Percentiles rank a stretch among this genome's conserved stretches.
Evolutionary conservation across 1,140 invertebrate genomes (phyloP).

Genomic region (Liolophura sinensis): DNA sequence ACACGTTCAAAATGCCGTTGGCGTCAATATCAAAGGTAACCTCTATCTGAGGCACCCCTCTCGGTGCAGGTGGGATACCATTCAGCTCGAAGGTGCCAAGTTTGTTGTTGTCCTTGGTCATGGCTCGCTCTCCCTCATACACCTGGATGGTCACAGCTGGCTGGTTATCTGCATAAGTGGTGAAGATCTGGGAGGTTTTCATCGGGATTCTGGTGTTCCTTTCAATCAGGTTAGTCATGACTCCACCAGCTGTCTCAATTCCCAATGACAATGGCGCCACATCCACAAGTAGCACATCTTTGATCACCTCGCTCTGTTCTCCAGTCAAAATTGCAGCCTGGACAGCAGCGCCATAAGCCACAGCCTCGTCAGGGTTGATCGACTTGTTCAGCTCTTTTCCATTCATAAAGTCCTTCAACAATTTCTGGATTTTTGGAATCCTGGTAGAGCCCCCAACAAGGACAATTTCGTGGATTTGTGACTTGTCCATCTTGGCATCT

Average conservation of each 20-base stretch:
- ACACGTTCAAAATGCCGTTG: constrained; percentile 55
- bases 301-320: constrained; percentile 41
- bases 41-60: constrained; percentile 83
- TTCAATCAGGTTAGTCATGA: constrained; percentile 65
- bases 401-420: constrained; percentile 80
- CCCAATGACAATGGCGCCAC: constrained; percentile 55
- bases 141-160: constrained; percentile 72
- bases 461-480: constrained; percentile 91
- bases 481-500: constrained; percentile 93
- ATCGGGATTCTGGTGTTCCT: constrained; percentile 56
- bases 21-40: constrained; percentile 69
- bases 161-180: constrained; percentile 66
- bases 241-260: constrained; percentile 68
- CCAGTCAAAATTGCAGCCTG: constrained; percentile 62
- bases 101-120: constrained; percentile 79
- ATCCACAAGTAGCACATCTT: constrained; percentile 56
- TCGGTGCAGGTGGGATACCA: constrained; percentile 88
- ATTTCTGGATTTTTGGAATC: constrained; percentile 95
- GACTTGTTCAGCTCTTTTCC: constrained; percentile 54
- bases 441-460: constrained; percentile 96
- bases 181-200: constrained; percentile 51
- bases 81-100: constrained; percentile 90
- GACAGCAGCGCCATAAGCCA: constrained; percentile 65
- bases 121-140: constrained; percentile 87
- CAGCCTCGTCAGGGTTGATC: constrained; percentile 61